A percentile compares a stretch with the other conserved stretches of the same genome.
Conservation (phyloP, 2,888 invertebrate genomes). For the Archaeoteleia sp. region DNA sequence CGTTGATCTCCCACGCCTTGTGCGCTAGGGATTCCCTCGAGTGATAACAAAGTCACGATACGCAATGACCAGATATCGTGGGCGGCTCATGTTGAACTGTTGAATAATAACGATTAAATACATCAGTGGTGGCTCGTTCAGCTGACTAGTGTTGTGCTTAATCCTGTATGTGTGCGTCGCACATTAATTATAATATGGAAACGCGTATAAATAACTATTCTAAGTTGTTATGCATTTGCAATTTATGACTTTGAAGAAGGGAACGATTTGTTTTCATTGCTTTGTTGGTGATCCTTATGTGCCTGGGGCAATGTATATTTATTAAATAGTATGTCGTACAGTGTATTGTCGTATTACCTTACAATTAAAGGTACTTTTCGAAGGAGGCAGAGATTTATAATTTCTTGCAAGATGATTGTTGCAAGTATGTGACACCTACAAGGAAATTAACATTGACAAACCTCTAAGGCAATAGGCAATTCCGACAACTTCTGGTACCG, state of each 20-base stretch:
- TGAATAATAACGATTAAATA: conserved; percentile 52
- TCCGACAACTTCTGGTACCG: conserved; percentile 43
- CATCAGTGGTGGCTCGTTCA: conserved; percentile 14
- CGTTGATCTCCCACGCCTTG: conserved; percentile 47
- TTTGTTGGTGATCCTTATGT: too few relatives aligned
- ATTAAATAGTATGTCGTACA: too few relatives aligned
- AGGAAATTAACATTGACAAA: conserved; percentile 34
- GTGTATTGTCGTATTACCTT: too few relatives aligned
- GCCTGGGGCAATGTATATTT: too few relatives aligned
- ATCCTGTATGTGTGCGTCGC: conserved; percentile 57
- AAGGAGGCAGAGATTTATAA: too few relatives aligned
- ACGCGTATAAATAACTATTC: too few relatives aligned
- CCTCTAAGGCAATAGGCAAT: conserved; percentile 35
- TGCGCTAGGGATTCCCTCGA: conserved; percentile 43
- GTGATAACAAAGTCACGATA: conserved; percentile 50
- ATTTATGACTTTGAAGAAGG: too few relatives aligned
- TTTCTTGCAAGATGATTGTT: conserved; percentile 8
- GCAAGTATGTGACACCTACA: conserved; percentile 31
- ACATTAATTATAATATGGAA: conserved; percentile 65
- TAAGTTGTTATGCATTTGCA: too few relatives aligned
- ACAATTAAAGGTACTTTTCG: too few relatives aligned
- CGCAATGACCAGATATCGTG: conserved; percentile 32
- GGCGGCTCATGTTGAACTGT: conserved; percentile 45
- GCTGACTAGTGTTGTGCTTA: conserved; percentile 59
- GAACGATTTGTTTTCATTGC: too few relatives aligned